These are phyloP conservation scores for Drosophila obscura DNA, from an alignment of 1,140 invertebrate genomes.

Conservation along the genomic window DNA sequence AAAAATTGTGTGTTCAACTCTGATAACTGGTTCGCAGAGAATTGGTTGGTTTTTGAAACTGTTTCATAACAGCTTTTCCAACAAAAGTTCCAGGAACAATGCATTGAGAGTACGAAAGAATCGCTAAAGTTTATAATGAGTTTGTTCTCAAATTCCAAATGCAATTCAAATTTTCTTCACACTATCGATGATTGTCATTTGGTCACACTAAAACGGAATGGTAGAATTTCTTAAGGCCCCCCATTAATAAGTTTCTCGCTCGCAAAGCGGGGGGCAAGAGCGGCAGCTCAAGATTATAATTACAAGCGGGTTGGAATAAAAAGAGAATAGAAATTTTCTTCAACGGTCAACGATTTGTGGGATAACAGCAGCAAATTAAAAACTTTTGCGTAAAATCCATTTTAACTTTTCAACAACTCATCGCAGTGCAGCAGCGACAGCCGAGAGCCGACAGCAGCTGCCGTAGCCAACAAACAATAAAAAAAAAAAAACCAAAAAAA, in stretches of 20 bases:
- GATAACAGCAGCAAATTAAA: constrained; percentile 52
- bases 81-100: constrained; percentile 10
- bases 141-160: neutral
- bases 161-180: neutral
- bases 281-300: constrained; percentile 32
- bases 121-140: constrained; percentile 16
- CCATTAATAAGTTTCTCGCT: constrained; percentile 17
- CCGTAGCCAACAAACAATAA: constrained; percentile 5
- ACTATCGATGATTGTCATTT: constrained; percentile 8
- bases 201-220: constrained; percentile 1
- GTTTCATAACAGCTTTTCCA: neutral
- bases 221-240: neutral
- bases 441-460: constrained; percentile 20
- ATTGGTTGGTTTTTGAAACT: constrained; percentile 16
- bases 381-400: constrained; percentile 70
- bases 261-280: neutral
- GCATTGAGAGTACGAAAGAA: neutral
- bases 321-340: constrained; percentile 31
- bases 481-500: constrained; percentile 21
- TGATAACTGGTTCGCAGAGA: constrained; percentile 11
- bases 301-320: constrained; percentile 1
- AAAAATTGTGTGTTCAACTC: constrained; percentile 8
- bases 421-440: constrained; percentile 30
- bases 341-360: constrained; percentile 39
- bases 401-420: constrained; percentile 80